Conservation (phyloP, 2,888 invertebrate species). For the Tipula confusa region DNA sequence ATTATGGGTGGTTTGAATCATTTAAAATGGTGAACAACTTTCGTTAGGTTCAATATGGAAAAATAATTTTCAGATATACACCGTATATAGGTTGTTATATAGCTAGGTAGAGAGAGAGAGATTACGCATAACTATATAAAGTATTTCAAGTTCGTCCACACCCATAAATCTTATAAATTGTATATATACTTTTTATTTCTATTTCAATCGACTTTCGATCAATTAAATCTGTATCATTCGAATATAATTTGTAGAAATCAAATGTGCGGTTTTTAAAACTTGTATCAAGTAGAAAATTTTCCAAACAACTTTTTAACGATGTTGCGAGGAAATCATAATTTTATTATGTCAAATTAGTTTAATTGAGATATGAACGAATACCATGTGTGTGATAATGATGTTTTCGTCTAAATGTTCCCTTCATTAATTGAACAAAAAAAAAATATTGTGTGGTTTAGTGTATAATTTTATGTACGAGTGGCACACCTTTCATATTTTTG, state of each 20-base stretch:
- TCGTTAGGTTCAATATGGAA: background rate
- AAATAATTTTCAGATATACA: background rate
- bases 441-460: background rate
- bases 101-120: background rate
- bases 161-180: background rate
- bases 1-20: background rate
- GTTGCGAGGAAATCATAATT: background rate
- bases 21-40: background rate
- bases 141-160: background rate
- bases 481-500: constrained; percentile 3
- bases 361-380: background rate
- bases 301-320: background rate
- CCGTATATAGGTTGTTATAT: background rate
- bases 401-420: background rate
- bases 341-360: background rate
- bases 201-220: background rate
- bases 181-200: background rate
- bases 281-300: background rate
- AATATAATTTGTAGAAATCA: background rate
- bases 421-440: background rate
- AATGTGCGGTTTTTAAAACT: background rate
- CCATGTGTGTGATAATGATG: background rate
- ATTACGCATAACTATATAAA: background rate
- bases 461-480: background rate
- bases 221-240: background rate